Evolutionary conservation across 1,140 invertebrate species (phyloP), one percentile per base, ranked within the genome.

Genomic region (Charaxes varanes): DNA sequence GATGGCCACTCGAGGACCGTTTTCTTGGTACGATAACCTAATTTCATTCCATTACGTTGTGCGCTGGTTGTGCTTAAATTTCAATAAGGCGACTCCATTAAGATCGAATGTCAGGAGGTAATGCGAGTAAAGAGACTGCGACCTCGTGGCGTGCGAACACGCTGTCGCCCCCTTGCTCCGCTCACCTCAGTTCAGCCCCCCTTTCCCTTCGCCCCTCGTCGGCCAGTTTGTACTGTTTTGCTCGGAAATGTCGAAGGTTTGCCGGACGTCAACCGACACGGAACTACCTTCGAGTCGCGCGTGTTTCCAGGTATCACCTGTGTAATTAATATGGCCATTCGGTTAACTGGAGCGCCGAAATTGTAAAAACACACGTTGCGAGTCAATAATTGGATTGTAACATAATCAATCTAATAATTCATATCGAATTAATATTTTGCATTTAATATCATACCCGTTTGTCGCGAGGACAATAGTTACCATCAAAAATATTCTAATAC

Each of bases 171-270:
- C 34, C 36, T 49, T 36, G 16, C 36, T 24, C 24, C 7, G 16
- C 24, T 19, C 13, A 13, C 37, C 44, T 24, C 31, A 10, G 41
- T 4, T 14, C 26, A 40, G 48, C 22, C 43, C 23, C 23, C 33
- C 28, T 40, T 13, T 8, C 42, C 52, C 34, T 16, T 21, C 13
- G 10, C 32, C 10, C 26, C 31, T 8, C 33, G 7, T 30, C 32
- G 23, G 34, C 50, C 47, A 41, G 37, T 53, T 62, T 61, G 60
- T 65, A 69, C 64, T 68, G 60, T 62, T 68, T 60, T 61, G 62
- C 66, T 79, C 78, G 72, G 70, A 78, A 78, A 82, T 61, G 61
- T 63, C 57, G 78, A 82, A 79, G 78, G 78, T 73, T 82, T 82
- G 66, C 74, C 78, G 78, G 78, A 82, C 74, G 62, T 82, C 62